phyloP scores from a whole-genome alignment of 2,888 invertebrate species.

The Polymixis flavicincta region DNA sequence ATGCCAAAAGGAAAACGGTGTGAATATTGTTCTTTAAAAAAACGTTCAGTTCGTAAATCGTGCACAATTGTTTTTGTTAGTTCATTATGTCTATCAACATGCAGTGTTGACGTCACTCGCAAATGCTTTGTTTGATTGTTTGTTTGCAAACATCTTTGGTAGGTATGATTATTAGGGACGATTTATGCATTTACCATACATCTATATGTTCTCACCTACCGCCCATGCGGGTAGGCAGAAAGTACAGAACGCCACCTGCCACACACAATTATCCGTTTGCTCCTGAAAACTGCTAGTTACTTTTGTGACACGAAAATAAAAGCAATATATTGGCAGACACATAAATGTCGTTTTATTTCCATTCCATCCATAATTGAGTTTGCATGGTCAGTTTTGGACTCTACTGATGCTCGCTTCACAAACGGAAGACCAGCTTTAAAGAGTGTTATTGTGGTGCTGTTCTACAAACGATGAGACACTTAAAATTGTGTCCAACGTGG shows the following conservation, averaged over 20 bases:
- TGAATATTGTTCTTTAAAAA: constrained; percentile 21
- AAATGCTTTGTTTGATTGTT: constrained; percentile 34
- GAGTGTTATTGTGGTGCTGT: neutral
- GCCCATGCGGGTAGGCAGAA: too few species aligned
- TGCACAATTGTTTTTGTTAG: constrained; percentile 43
- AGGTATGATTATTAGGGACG: constrained; percentile 16
- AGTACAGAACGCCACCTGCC: too few species aligned
- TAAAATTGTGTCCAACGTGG: neutral
- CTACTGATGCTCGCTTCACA: neutral
- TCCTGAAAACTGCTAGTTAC: neutral
- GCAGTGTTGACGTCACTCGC: constrained; percentile 35
- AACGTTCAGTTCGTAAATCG: constrained; percentile 5
- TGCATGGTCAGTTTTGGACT: neutral
- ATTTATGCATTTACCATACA: constrained; percentile 9
- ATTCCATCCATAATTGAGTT: neutral
- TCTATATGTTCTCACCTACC: too few species aligned
- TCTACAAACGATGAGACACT: neutral
- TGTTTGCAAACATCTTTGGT: constrained; percentile 45
- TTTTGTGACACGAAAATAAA: neutral
- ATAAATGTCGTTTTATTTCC: neutral
- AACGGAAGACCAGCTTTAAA: neutral
- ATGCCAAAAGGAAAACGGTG: constrained; percentile 24
- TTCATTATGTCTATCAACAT: constrained; percentile 42
- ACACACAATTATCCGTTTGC: too few species aligned
- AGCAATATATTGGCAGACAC: neutral